phyloP scores from a whole-genome alignment of 2,888 invertebrate species.

The Cordilura impudica region DNA sequence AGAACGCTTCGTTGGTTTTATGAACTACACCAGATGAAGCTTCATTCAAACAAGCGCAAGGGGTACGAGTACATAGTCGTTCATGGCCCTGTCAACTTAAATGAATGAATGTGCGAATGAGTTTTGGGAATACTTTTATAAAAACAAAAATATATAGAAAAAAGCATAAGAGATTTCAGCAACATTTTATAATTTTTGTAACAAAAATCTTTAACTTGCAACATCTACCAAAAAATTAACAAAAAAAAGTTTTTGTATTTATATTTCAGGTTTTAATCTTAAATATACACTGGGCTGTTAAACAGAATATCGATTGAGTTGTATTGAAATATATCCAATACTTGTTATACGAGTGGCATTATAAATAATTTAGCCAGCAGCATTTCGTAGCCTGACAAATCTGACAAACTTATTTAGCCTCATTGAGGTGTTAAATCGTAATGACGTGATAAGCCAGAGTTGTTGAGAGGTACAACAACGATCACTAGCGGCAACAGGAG shows the following conservation, averaged over 20 bases:
- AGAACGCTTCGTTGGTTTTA: background rate
- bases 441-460: conserved; percentile 62
- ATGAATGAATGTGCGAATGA: conserved; percentile 15
- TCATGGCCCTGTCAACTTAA: conserved; percentile 14
- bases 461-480: conserved; percentile 31
- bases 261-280: background rate
- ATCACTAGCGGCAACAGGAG: background rate
- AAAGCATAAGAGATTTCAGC: background rate
- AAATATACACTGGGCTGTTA: background rate
- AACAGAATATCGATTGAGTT: conserved; percentile 28
- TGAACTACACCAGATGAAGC: conserved; percentile 10
- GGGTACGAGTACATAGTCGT: no score
- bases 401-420: conserved; percentile 62
- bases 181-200: conserved; percentile 15
- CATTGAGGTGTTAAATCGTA: conserved; percentile 64
- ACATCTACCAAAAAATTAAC: background rate
- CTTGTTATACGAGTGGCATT: background rate
- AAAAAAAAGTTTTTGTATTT: background rate
- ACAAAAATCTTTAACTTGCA: background rate
- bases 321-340: conserved; percentile 3
- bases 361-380: conserved; percentile 32
- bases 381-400: conserved; percentile 49
- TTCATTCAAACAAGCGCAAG: background rate
- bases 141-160: background rate
- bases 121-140: conserved; percentile 1